Base-by-base conservation (phyloP, 2,888 invertebrate species). In the Bellardia bayeri region DNA sequence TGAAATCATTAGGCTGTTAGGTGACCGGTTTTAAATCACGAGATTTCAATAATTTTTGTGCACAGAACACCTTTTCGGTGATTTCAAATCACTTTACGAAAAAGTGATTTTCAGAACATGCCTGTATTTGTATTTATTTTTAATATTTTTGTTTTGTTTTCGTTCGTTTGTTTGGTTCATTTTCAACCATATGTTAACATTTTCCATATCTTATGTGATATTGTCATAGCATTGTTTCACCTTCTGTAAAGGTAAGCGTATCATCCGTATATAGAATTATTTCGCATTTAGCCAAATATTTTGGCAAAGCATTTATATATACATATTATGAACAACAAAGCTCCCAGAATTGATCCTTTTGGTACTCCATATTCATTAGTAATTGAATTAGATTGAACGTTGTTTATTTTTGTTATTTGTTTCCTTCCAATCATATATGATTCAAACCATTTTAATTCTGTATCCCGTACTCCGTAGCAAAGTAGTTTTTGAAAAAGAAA, bases 111-210 rank as follows among this genome's bases (percentile, higher is more conserved):
- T n/a, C n/a, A n/a, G n/a, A n/a, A n/a, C n/a, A n/a, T n/a, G n/a
- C n/a, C n/a, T n/a, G n/a, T n/a, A 23, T 23, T 23, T 23, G 0
- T 23, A 23, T 76, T 64, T n/a, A 54, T 76, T 54, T 63, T n/a
- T 37, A 64, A 64, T 33, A 64, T n/a, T 14, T 76, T 76, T n/a
- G 64, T 63, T 64, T 49, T 63, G 13, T 49, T 66, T 78, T 78
- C 33, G 13, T 78, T 78, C 9, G 16, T 23, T 66, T 23, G 14
- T 23, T 42, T 66, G 16, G 14, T 23, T 42, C 0, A 66, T 76
- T 37, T 78, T 56, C 11, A 78, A n/a, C 51, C 78, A 66, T 14
- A 7, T 45, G 56, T 23, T 78, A 23, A 51, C 54, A 5, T 63
- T 54, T 7, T n/a, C 51, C 64, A 78, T 49, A 66, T 78, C 78